These are phyloP conservation scores for Chloroceryle inda DNA, from an alignment of 2,797 vertebrate species.

Conservation along the genomic window DNA sequence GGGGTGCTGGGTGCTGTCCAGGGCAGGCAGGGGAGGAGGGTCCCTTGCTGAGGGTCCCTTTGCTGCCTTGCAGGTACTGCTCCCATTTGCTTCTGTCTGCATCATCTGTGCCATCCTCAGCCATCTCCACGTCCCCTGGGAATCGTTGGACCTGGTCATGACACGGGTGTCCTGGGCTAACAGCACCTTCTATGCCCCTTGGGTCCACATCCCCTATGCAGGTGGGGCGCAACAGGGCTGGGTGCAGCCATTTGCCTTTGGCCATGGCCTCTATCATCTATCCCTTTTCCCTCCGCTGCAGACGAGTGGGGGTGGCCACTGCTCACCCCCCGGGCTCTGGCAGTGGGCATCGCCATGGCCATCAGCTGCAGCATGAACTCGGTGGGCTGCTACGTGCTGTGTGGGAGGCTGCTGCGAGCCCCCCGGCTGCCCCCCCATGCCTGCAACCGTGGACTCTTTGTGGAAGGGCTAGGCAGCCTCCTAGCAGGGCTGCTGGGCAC, in stretches of 20 bases:
- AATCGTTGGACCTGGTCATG: background rate
- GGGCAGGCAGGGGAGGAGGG: background rate
- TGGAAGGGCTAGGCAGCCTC: constrained; percentile 85
- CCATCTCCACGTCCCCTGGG: constrained; percentile 26
- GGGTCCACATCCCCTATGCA: constrained; percentile 83
- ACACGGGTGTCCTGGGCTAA: constrained; percentile 61
- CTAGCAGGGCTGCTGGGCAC: constrained; percentile 84
- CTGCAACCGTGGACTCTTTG: constrained; percentile 84
- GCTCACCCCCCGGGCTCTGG: constrained; percentile 77
- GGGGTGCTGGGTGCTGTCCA: background rate
- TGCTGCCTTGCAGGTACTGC: constrained; percentile 79
- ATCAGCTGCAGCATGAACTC: constrained; percentile 83
- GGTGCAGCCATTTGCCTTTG: background rate
- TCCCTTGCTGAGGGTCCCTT: background rate
- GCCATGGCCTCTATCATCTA: background rate
- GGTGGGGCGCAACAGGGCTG: constrained; percentile 65
- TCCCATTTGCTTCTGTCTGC: constrained; percentile 81
- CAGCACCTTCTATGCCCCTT: constrained; percentile 57
- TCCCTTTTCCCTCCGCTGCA: constrained; percentile 25
- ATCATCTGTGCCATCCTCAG: constrained; percentile 75
- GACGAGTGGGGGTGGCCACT: constrained; percentile 82
- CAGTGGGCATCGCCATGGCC: constrained; percentile 83
- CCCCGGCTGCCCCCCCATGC: constrained; percentile 72
- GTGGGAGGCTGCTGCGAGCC: constrained; percentile 74
- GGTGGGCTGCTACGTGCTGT: constrained; percentile 83